Conservation (phyloP, 2,797 vertebrate genomes). For the Hypotaenidia philippensis region DNA sequence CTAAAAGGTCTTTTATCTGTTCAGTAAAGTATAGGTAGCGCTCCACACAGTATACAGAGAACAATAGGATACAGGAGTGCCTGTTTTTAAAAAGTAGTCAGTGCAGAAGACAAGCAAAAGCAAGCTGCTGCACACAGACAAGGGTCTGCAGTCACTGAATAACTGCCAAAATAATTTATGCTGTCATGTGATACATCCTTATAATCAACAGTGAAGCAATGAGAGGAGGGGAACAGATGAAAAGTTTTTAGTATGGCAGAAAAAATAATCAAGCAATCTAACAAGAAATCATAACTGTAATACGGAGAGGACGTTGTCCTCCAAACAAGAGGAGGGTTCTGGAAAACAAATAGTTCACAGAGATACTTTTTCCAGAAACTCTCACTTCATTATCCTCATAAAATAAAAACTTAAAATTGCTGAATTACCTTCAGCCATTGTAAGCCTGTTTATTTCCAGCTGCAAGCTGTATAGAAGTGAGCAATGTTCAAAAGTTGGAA, state of each 20-base stretch:
- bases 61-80: not conserved
- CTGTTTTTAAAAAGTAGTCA: not conserved
- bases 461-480: constrained; percentile 41
- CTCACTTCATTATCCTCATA: constrained; percentile 75
- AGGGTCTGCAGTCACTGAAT: not conserved
- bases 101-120: not conserved
- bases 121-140: not conserved
- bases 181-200: not conserved
- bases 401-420: constrained; percentile 62
- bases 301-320: constrained; percentile 21
- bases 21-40: not conserved
- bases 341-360: constrained; percentile 63
- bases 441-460: constrained; percentile 69
- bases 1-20: not conserved
- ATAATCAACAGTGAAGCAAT: not conserved
- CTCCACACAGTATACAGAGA: not conserved
- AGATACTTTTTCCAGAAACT: constrained; percentile 74
- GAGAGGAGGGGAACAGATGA: not conserved
- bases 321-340: constrained; percentile 57
- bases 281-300: constrained; percentile 35
- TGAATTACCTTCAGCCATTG: constrained; percentile 69
- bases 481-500: constrained; percentile 43
- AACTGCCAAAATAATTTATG: not conserved
- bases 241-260: not conserved
- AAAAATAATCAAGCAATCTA: constrained; percentile 39